Evolutionary conservation across 1,140 invertebrate genomes (phyloP).

Genomic region (Aphaenogaster ashmeadi): DNA sequence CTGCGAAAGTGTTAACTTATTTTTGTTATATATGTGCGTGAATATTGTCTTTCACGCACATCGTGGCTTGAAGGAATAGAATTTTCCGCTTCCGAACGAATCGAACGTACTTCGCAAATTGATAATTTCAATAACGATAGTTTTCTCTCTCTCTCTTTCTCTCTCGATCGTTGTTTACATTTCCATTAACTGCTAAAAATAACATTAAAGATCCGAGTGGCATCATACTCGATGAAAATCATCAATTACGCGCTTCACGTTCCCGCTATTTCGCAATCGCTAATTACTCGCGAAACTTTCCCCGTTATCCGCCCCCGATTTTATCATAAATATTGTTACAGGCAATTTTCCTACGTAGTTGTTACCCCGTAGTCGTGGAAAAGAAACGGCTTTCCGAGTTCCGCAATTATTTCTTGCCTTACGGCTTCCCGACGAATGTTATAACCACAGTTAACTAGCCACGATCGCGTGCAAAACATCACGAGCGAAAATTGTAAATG

Average conservation of each 20-base stretch:
- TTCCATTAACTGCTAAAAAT: constrained; percentile 5
- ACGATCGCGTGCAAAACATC: constrained; percentile 44
- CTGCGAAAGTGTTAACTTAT: not conserved
- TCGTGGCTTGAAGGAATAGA: not conserved
- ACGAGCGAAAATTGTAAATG: not conserved
- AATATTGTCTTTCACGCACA: not conserved
- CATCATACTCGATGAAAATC: constrained; percentile 38
- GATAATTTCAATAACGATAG: not conserved
- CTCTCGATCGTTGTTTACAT: not conserved
- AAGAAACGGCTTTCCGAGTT: constrained; percentile 68
- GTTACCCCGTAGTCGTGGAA: constrained; percentile 52
- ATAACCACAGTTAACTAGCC: not conserved
- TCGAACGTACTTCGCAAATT: not conserved
- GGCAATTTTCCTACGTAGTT: constrained; percentile 51
- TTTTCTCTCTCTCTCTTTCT: not conserved
- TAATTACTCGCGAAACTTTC: constrained; percentile 66
- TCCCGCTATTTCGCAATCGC: constrained; percentile 20
- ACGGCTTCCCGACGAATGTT: constrained; percentile 3
- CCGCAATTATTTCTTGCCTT: constrained; percentile 69
- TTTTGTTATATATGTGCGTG: not conserved
- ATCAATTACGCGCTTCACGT: constrained; percentile 45
- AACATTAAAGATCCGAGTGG: not conserved
- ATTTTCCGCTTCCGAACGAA: not conserved
- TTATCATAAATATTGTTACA: constrained; percentile 72
- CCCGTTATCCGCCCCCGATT: constrained; percentile 50